Evolutionary conservation across 2,113 vertebrate species (phyloP).

Genomic region (Syngnathus typhle): DNA sequence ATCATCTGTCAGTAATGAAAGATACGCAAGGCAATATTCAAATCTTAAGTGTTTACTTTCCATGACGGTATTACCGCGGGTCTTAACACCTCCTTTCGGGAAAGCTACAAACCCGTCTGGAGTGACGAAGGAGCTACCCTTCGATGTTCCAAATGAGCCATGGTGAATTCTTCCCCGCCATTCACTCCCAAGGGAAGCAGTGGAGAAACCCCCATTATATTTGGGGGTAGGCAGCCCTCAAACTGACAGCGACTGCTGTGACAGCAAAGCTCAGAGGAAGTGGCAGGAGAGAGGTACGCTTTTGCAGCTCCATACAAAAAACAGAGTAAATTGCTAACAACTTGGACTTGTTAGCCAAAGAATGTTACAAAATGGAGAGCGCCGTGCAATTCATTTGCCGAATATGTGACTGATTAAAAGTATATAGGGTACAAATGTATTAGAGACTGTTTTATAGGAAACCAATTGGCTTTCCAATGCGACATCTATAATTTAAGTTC

Average conservation of each 20-base stretch:
- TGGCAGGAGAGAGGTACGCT: constrained; percentile 43
- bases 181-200: constrained; percentile 63
- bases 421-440: background rate
- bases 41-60: constrained; percentile 39
- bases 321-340: constrained; percentile 52
- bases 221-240: constrained; percentile 68
- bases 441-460: background rate
- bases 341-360: constrained; percentile 46
- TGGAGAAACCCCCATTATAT: constrained; percentile 73
- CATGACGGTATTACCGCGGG: constrained; percentile 44
- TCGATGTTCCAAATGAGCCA: constrained; percentile 65
- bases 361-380: background rate
- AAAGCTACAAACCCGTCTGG: constrained; percentile 55
- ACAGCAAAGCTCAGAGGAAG: constrained; percentile 61
- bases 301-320: constrained; percentile 49
- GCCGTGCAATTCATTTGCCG: background rate
- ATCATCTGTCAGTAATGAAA: background rate
- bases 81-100: constrained; percentile 59
- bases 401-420: constrained; percentile 9
- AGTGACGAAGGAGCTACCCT: constrained; percentile 59
- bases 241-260: constrained; percentile 74
- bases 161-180: constrained; percentile 67
- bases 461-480: constrained; percentile 8
- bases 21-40: too few species aligned
- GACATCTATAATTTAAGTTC: constrained; percentile 30